These are phyloP conservation scores for Cabera pusaria DNA, from an alignment of 2,888 invertebrate species.

Conservation along the genomic window DNA sequence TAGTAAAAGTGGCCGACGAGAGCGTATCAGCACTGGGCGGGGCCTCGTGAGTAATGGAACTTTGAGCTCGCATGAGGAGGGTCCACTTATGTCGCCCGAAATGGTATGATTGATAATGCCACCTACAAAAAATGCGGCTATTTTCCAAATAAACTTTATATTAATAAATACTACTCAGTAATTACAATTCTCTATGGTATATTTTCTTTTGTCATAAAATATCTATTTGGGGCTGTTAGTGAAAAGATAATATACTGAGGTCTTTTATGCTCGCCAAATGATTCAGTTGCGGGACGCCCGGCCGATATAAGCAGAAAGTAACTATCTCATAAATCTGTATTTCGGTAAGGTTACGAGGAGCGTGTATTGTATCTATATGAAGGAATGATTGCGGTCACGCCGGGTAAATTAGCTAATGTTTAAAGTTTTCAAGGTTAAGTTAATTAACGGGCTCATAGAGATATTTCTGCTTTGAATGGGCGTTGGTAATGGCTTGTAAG, in stretches of 20 bases:
- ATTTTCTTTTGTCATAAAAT: slow-evolving; percentile 15
- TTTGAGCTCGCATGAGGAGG: slow-evolving; percentile 77
- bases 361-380: slow-evolving; percentile 22
- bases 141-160: slow-evolving; percentile 51
- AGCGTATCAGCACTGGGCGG: slow-evolving; percentile 74
- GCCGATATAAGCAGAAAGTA: slow-evolving; percentile 22
- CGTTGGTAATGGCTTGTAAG: slow-evolving; percentile 57
- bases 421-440: slow-evolving; percentile 64
- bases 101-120: slow-evolving; percentile 80
- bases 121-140: slow-evolving; percentile 68
- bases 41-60: slow-evolving; percentile 78
- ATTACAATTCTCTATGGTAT: slow-evolving; percentile 18
- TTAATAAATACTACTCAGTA: slow-evolving; percentile 36
- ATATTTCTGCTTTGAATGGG: slow-evolving; percentile 49
- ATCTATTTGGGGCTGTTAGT: slow-evolving; percentile 18
- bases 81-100: slow-evolving; percentile 79
- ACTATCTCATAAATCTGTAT: slow-evolving; percentile 24
- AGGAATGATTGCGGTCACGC: slow-evolving; percentile 35
- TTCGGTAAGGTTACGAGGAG: slow-evolving; percentile 11
- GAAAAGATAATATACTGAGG: slow-evolving; percentile 19
- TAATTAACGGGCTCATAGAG: slow-evolving; percentile 60
- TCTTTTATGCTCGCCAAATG: slow-evolving; percentile 27
- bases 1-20: slow-evolving; percentile 46
- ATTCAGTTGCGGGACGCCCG: slow-evolving; percentile 28
- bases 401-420: slow-evolving; percentile 62